These are phyloP conservation scores for Cheilosia grossa DNA, from an alignment of 2,888 invertebrate genomes.

Conservation along the genomic window DNA sequence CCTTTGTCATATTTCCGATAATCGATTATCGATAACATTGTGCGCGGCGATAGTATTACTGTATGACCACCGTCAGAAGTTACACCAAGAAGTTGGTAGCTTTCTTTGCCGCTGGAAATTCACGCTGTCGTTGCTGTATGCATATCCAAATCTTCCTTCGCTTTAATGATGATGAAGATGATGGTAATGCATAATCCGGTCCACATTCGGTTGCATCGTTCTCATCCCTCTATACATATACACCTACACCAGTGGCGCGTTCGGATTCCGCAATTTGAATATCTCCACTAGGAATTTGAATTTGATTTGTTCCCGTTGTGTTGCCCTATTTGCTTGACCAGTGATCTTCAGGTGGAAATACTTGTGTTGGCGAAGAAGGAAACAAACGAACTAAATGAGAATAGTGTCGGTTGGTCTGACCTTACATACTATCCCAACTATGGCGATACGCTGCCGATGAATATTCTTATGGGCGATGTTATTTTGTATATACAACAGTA, in stretches of 20 bases:
- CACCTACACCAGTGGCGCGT: constrained; percentile 2
- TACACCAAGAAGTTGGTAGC: constrained; percentile 26
- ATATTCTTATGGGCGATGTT: too few species aligned
- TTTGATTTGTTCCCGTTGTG: constrained; percentile 66
- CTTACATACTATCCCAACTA: constrained; percentile 31
- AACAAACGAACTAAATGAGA: constrained; percentile 33
- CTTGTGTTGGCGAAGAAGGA: constrained; percentile 20
- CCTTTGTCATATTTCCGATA: constrained; percentile 60
- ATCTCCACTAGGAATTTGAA: constrained; percentile 26
- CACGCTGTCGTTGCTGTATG: constrained; percentile 10
- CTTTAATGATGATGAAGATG: constrained; percentile 64
- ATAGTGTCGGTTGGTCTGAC: constrained; percentile 20
- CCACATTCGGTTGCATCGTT: constrained; percentile 21
- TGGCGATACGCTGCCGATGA: not conserved
- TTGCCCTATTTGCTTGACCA: constrained; percentile 46
- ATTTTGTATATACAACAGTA: too few species aligned
- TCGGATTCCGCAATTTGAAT: constrained; percentile 21
- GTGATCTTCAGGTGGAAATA: constrained; percentile 36
- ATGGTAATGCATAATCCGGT: constrained; percentile 67
- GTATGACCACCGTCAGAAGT: constrained; percentile 2
- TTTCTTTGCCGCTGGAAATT: constrained; percentile 49
- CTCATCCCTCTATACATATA: constrained; percentile 9
- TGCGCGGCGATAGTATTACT: constrained; percentile 1
- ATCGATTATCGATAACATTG: constrained; percentile 58
- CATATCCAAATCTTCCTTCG: constrained; percentile 40